Conservation (phyloP, 2,888 invertebrate species). For the Psylliodes chrysocephalus region DNA sequence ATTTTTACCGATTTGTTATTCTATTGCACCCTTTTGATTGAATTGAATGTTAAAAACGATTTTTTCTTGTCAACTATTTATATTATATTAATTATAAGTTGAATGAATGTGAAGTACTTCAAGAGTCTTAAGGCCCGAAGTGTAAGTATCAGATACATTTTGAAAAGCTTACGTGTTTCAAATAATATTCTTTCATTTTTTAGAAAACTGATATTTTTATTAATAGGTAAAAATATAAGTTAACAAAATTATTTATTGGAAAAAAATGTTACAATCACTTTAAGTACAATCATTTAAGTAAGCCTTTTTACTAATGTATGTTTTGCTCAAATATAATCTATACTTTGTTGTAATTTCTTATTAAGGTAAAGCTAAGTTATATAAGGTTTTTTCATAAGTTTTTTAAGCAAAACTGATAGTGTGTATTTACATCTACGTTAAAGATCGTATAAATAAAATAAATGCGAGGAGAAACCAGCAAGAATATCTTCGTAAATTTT, state of each 20-base stretch:
- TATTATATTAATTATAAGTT: no score
- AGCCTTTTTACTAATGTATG: constrained; percentile 22
- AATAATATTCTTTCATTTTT: no score
- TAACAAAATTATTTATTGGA: constrained; percentile 1
- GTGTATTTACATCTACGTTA: constrained; percentile 14
- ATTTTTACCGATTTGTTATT: no score
- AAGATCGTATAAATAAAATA: constrained; percentile 9
- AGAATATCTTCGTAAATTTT: neutral
- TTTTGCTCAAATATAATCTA: constrained; percentile 27
- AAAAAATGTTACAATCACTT: constrained; percentile 36
- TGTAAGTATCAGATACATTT: no score
- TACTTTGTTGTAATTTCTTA: constrained; percentile 19
- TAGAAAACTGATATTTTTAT: constrained; percentile 15
- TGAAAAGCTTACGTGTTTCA: no score
- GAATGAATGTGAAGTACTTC: no score
- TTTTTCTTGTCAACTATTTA: no score
- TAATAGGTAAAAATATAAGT: constrained; percentile 15
- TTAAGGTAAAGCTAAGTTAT: constrained; percentile 7
- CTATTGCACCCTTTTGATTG: no score
- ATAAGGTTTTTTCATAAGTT: constrained; percentile 14
- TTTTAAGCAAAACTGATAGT: constrained; percentile 14
- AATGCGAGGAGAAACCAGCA: neutral
- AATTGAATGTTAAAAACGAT: no score
- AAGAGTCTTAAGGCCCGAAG: no score
- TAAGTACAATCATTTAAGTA: constrained; percentile 38